These are phyloP conservation scores for Uria lomvia DNA, from an alignment of 2,113 vertebrate genomes.

Conservation along the genomic window DNA sequence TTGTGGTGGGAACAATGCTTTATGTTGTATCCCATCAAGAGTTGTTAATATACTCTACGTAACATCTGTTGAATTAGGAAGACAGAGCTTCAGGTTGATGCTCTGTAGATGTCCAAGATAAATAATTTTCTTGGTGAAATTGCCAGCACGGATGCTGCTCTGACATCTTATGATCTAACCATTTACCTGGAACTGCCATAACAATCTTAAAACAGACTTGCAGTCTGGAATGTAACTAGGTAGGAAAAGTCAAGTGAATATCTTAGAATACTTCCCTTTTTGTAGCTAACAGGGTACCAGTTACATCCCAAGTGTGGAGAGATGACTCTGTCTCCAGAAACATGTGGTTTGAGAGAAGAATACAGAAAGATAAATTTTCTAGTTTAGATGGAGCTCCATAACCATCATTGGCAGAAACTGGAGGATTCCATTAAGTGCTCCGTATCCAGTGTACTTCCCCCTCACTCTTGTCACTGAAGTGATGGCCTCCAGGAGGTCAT, in stretches of 20 bases:
- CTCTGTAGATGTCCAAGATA: background rate
- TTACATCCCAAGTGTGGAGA: background rate
- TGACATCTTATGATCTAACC: background rate
- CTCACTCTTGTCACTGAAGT: background rate
- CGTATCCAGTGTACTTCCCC: background rate
- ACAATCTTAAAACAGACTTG: background rate
- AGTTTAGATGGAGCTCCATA: background rate
- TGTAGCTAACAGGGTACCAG: background rate
- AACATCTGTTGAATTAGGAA: background rate
- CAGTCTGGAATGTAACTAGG: background rate
- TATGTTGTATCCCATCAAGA: background rate
- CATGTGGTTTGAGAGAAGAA: background rate
- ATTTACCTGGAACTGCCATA: background rate
- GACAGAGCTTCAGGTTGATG: background rate
- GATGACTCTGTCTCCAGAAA: background rate
- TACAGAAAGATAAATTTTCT: background rate
- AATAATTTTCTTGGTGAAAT: slow-evolving; percentile 1
- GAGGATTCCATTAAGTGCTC: background rate
- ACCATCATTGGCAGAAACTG: background rate
- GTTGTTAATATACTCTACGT: background rate
- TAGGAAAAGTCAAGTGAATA: background rate
- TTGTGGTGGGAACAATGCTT: background rate
- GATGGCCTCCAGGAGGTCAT: background rate
- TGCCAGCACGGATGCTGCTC: background rate
- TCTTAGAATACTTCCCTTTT: background rate